Percentiles rank a stretch among this genome's conserved stretches.
phyloP scores from a whole-genome alignment of 1,140 invertebrate genomes.

The Cotesia chilonis region DNA sequence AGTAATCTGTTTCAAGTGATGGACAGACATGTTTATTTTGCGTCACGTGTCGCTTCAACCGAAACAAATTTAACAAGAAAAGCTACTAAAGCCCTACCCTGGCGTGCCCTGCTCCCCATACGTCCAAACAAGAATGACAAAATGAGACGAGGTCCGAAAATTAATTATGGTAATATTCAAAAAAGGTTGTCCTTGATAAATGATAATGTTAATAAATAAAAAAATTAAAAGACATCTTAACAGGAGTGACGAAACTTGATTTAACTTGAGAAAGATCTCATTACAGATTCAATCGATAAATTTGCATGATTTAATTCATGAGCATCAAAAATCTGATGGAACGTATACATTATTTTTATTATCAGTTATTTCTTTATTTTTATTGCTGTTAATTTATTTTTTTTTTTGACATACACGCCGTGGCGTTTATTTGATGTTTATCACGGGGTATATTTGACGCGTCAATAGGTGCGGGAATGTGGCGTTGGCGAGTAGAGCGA shows the following conservation, averaged over 20 bases:
- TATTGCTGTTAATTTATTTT: not conserved
- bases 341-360: conserved; percentile 11
- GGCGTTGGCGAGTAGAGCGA: not conserved
- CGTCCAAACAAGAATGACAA: not conserved
- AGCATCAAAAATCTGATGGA: conserved; percentile 24
- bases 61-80: not conserved
- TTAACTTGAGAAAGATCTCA: conserved; percentile 21
- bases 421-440: conserved; percentile 19
- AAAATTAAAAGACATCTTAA: not conserved
- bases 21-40: conserved; percentile 9
- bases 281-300: conserved; percentile 31
- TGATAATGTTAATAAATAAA: not conserved
- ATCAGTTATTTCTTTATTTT: not conserved
- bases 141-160: not conserved
- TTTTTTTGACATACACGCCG: not conserved
- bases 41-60: not conserved
- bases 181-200: not conserved
- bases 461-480: conserved; percentile 16
- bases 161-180: not conserved
- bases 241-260: conserved; percentile 11
- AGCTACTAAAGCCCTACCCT: too few species aligned
- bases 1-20: conserved; percentile 12
- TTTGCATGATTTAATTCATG: conserved; percentile 37
- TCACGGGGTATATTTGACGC: conserved; percentile 16
- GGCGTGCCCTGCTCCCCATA: too few species aligned